These are phyloP conservation scores for Motacilla alba DNA, from an alignment of 2,113 vertebrate species.

Conservation along the genomic window DNA sequence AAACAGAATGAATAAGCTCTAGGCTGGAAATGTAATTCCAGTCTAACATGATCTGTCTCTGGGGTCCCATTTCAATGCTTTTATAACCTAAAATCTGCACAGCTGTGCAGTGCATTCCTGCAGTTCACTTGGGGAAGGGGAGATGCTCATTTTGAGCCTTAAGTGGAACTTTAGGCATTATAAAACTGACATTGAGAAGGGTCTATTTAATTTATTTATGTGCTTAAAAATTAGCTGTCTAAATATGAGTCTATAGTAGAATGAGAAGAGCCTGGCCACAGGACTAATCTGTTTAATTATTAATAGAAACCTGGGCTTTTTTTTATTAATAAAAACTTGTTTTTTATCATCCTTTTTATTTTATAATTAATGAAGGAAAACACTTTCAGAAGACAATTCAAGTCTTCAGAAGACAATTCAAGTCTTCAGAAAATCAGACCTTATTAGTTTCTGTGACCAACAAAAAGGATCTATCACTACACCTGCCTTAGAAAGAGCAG, in stretches of 20 bases:
- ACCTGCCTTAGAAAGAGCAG: not conserved
- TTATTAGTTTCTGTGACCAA: not conserved
- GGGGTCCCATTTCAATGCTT: not conserved
- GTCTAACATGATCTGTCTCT: not conserved
- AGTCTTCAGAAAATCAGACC: not conserved
- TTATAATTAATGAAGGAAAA: not conserved
- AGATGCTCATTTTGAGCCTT: not conserved
- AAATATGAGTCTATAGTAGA: not conserved
- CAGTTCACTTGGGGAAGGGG: not conserved
- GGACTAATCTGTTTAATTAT: not conserved
- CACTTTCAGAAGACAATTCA: not conserved
- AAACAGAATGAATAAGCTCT: not conserved
- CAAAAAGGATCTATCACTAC: not conserved
- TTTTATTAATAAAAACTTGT: not conserved
- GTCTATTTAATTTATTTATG: not conserved
- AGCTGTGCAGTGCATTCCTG: not conserved
- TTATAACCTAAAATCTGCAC: not conserved
- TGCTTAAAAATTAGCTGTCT: not conserved
- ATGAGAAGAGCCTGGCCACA: accelerated
- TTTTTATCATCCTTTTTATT: not conserved
- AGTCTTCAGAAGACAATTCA: not conserved
- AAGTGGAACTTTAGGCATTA: not conserved
- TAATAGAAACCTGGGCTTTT: not conserved
- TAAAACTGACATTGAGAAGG: not conserved
- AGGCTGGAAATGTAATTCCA: not conserved